phyloP scores from a whole-genome alignment of 1,140 invertebrate species.

The Stratiolaelaps scimitus region DNA sequence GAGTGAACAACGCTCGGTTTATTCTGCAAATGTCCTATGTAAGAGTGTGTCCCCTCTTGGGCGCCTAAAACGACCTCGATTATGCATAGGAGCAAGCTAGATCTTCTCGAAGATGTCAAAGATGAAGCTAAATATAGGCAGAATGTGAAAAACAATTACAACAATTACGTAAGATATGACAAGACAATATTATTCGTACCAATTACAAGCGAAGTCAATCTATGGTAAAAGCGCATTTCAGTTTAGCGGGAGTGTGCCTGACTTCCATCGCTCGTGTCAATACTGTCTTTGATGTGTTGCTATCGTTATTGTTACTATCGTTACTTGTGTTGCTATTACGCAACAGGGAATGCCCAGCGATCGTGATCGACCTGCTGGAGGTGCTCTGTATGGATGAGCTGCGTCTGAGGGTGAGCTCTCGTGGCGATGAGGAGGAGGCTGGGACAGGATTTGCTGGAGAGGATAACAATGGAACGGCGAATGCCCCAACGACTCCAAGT shows the following conservation, averaged over 20 bases:
- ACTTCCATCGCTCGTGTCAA: too few relatives aligned
- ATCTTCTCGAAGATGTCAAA: too few relatives aligned
- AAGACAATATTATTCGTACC: too few relatives aligned
- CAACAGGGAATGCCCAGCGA: constrained; percentile 24
- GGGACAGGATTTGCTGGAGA: background rate
- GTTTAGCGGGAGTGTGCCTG: too few relatives aligned
- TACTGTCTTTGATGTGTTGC: too few relatives aligned
- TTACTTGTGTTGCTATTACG: too few relatives aligned
- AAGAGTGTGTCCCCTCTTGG: background rate
- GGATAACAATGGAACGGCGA: background rate
- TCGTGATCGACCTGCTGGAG: constrained; percentile 19
- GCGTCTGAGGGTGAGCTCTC: background rate
- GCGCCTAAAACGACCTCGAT: background rate
- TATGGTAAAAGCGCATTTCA: background rate
- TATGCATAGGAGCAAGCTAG: background rate
- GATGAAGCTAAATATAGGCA: too few relatives aligned
- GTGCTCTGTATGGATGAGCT: constrained; percentile 18
- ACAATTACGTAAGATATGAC: too few relatives aligned
- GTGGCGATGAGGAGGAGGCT: constrained; percentile 1
- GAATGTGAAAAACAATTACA: too few relatives aligned
- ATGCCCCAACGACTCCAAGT: background rate
- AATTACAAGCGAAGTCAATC: too few relatives aligned
- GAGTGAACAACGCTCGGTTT: background rate
- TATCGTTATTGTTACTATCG: too few relatives aligned
- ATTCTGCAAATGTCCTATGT: background rate